A percentile compares a stretch with the other conserved stretches of the same genome.
Evolutionary conservation across 2,888 invertebrate species (phyloP).

Genomic region (Aromia moschata): DNA sequence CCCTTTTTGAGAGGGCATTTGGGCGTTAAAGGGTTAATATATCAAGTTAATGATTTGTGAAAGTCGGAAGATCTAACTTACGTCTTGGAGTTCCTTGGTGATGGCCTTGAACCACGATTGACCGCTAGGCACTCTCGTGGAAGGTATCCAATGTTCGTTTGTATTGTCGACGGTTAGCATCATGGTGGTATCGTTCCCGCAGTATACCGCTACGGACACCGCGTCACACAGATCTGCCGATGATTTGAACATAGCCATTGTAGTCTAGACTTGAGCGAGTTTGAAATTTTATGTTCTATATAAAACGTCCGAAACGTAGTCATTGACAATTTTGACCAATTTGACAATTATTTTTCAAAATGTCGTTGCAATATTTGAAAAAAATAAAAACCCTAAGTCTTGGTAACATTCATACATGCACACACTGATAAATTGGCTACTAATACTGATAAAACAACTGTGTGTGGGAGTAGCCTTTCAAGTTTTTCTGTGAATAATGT

Average conservation of each 20-base stretch:
- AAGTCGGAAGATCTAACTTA: no score
- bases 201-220: constrained; percentile 51
- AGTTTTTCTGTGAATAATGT: no score
- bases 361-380: no score
- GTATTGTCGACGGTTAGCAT: constrained; percentile 50
- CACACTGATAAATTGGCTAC: no score
- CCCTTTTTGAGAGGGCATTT: no score
- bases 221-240: constrained; percentile 44
- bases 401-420: no score
- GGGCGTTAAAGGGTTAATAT: no score
- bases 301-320: background rate
- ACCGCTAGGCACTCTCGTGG: constrained; percentile 44
- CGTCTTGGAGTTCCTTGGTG: constrained; percentile 52
- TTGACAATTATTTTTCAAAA: background rate
- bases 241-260: constrained; percentile 29
- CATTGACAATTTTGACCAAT: background rate
- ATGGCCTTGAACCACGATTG: constrained; percentile 48
- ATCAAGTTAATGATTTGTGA: no score
- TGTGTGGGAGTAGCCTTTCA: no score
- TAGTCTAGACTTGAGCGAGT: background rate
- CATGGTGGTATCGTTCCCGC: constrained; percentile 50
- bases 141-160: constrained; percentile 56
- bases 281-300: background rate
- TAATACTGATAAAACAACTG: no score
- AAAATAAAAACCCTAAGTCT: no score